Base-by-base conservation (phyloP, 2,113 vertebrate genomes). In the Aspidoscelis tigris region DNA sequence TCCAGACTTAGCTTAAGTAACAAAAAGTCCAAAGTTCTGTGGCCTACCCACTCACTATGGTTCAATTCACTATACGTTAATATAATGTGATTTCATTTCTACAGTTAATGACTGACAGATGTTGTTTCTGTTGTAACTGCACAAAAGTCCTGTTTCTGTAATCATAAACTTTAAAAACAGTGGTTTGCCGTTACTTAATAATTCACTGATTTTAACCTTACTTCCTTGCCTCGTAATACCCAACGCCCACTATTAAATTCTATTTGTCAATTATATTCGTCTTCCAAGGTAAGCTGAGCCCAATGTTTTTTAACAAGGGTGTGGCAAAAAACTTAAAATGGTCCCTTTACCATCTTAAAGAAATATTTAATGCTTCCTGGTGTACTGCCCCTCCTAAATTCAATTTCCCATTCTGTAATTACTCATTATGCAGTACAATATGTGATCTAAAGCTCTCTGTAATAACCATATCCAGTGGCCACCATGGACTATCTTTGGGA, bases 191-290 rank as follows among this genome's bases (percentile, higher is more conserved):
- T 66, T 86, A 33, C 78, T 75, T 82, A 87, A 82, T 65, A 87
- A 81, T 76, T 76, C 11, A 20, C 22, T 80, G 11, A 72, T 86
- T 89, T 92, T 50, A 84, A 7, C 20, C 55, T 90, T 88, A 2
- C 1, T 86, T 90, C 84, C 47, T 88, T 77, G 8, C 0, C 43
- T 53, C 82, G 1, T 75, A 26, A 79, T 81, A 76, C 78, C 82
- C 58, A 82, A 22, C 76, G 4, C 80, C 75, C 47, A 2, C 33
- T 80, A 81, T 26, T 73, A 88, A 69, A 76, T 72, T 84, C 20
- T 12, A 85, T 16, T 53, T 69, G 22, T 84, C 82, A 72, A 4
- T 86, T 87, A 70, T 14, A 21, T 16, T 70, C 82, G 47, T 69
- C 80, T 89, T 39, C 16, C 44, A 5, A 61, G 1, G 1, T 41